Evolutionary conservation across 2,113 vertebrate species (phyloP), one percentile per base, ranked within the genome.

Genomic region (Coturnix japonica): DNA sequence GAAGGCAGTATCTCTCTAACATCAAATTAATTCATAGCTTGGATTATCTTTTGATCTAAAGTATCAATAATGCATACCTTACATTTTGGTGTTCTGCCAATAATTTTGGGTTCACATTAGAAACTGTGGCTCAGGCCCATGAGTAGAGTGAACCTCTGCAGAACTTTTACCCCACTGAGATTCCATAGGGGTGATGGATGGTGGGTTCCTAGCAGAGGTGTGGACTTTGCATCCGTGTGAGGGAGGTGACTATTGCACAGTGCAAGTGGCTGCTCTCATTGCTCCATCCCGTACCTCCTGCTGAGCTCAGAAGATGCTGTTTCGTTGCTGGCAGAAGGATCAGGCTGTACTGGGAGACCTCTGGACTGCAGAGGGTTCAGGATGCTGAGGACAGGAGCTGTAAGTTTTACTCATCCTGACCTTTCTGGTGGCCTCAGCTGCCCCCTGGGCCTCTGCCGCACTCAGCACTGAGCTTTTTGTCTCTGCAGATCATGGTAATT

Each of bases 381-480:
- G 54, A 5, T 33, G 7, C 35, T 60, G 39, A 64, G 43, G 25
- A 65, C 44, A n/a, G 21, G 65, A 69, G 53, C 85, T 2, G 0
- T 9, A 22, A 72, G 73, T 90, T 90, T 84, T 65, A 44, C 57
- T 65, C 44, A 49, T 81, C 16, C 56, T 56, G 92, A 91, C 93
- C 65, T 91, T 67, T 79, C 64, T 11, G 67, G 51, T 95, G 92
- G 53, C 67, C 75, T 87, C 63, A 0, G 11, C 25, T 77, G n/a
- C 31, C 86, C 88, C 74, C 46, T 30, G 28, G 66, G 74, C 47
- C 47, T 82, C 60, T 17, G 28, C 74, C 76, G 69, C 81, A 86
- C 76, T 94, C 83, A 81, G n/a, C 33, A 15, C 65, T 75, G 56
- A 70, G 46, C 47, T 76, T 91, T 94, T 88, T 88, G 80, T 95